Conservation (phyloP, 2,797 vertebrate species). For the Lerista edwardsae region DNA sequence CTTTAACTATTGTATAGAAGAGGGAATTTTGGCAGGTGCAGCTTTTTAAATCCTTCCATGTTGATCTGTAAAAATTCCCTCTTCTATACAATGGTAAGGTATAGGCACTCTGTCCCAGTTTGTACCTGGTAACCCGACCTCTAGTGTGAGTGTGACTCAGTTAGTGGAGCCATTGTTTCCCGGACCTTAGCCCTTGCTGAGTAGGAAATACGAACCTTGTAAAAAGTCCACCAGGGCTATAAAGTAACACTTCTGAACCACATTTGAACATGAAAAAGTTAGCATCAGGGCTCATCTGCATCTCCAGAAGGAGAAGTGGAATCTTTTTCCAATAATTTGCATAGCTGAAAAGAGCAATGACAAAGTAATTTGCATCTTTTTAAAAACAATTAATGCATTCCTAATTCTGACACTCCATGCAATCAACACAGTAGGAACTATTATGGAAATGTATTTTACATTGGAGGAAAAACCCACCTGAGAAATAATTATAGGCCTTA, state of each 20-base stretch:
- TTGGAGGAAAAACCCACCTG: constrained; percentile 46
- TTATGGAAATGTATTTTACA: constrained; percentile 61
- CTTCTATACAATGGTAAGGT: too few relatives aligned
- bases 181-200: not conserved
- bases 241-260: constrained; percentile 2
- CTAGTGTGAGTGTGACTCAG: not conserved
- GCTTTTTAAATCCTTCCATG: too few relatives aligned
- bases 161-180: not conserved
- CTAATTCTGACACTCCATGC: constrained; percentile 60
- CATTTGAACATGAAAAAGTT: constrained; percentile 56
- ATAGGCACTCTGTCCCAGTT: too few relatives aligned
- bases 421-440: constrained; percentile 63
- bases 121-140: too few relatives aligned
- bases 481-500: constrained; percentile 39
- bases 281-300: constrained; percentile 52
- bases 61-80: too few relatives aligned
- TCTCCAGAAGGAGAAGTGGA: constrained; percentile 52
- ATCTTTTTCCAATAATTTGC: constrained; percentile 69
- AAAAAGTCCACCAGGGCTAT: not conserved
- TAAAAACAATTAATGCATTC: constrained; percentile 67
- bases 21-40: too few relatives aligned
- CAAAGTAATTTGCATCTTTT: constrained; percentile 67
- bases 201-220: not conserved
- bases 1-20: too few relatives aligned
- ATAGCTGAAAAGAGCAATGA: constrained; percentile 66